Evolutionary conservation across 2,888 invertebrate species (phyloP), one percentile per base, ranked within the genome.

Genomic region (Dasysyrphus albostriatus): DNA sequence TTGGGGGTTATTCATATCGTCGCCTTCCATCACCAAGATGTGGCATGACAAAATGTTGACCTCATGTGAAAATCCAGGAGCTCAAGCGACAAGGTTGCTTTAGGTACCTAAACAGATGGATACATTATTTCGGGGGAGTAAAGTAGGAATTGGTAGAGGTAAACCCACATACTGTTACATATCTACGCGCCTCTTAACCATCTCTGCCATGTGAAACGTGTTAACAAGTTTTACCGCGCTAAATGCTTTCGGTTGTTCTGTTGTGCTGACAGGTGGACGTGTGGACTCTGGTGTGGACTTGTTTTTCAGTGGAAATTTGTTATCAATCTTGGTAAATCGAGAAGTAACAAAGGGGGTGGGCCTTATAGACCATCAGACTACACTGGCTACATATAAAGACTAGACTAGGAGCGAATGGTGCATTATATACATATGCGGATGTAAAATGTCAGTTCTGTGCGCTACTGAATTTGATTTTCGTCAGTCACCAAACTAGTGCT

Each of bases 31-130:
- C 87, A 87, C 70, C 72, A 78, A 79, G 87, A 87, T 87, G 87
- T 87, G 87, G 78, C 87, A 83, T 83, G 87, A 87, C 87, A 82
- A 87, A 87, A 87, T 87, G 87, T 87, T 87, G 87, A 87, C 87
- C 87, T 74, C 87, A 83, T 87, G 87, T 87, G 87, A 87, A 87
- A 87, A 82, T 87, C 37, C 78, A 78, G 87, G 59, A 83, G 87
- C 75, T 65, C 78, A 19, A 58, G 72, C 75, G 75, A 61, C 78
- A 83, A 75, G 78, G 87, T 83, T 85, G 69, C 79, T 67, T n/a
- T 59, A 65, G 10, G 16, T 24, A 51, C 5, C 1, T 5, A 29
- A 0, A 63, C 44, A 42, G 42, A n/a, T n/a, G n/a, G 1, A n/a
- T 5, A 47, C 58, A 37, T 56, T 56, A 34, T 69, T 85, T 58